Evolutionary conservation across 2,113 vertebrate genomes (phyloP), one percentile per base, ranked within the genome.

Genomic region (Henicopernis longicauda): DNA sequence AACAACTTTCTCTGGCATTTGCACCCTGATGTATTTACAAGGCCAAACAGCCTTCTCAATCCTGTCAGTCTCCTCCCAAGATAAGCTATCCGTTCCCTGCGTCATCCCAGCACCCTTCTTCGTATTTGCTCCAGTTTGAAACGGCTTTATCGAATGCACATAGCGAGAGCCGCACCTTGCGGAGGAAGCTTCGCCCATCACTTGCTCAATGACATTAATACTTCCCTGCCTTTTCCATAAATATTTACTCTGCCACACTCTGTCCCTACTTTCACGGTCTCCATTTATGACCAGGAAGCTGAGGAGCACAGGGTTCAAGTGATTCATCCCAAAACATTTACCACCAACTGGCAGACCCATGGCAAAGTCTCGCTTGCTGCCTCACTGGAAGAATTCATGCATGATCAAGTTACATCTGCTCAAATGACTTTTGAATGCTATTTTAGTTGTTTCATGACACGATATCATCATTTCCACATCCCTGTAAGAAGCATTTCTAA

Each of bases 111-210:
- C 0, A 0, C 13, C 32, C 89, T 85, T 61, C 74, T 86, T 72
- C 8, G 0, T n/a, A n/a, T 38, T 88, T 55, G 36, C 14, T 93
- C 26, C 29, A 26, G 11, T 65, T 38, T 80, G 36, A 70, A 90
- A 57, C 49, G 54, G 6, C 15, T 90, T 81, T 77, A 36, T 54
- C 4, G 1, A 61, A 17, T 3, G 1, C 1, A 0, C 0, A 0
- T 54, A 61, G 12, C 2, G 1, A 86, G 38, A 76, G 11, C 16
- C 61, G 61, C 34, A 17, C 12, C n/a, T 72, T 72, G 19, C 49
- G 80, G 34, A 82, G 23, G 31, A 82, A 86, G 16, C 13, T 83
- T 83, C 0, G 1, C 45, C 49, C 15, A 21, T 59, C 1, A 42
- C 61, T 59, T 82, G 21, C 20, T 55, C 55, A 45, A 42, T 50